These are phyloP conservation scores for Mycalesis mineus DNA, from an alignment of 2,888 invertebrate species.

Conservation along the genomic window DNA sequence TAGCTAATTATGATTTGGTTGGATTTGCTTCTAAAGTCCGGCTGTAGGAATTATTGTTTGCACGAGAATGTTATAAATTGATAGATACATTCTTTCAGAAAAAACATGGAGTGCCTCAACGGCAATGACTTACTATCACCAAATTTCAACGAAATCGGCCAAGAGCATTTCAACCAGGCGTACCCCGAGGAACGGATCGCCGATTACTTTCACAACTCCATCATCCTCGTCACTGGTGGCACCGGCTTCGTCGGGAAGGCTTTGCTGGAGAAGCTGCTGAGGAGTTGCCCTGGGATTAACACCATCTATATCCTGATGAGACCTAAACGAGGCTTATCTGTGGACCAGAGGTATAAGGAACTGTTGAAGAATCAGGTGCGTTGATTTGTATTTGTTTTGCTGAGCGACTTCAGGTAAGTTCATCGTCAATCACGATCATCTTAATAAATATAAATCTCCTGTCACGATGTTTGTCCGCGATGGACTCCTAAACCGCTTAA, in stretches of 20 bases:
- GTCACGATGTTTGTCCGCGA: too few relatives aligned
- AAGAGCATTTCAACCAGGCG: constrained; percentile 27
- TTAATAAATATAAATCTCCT: too few relatives aligned
- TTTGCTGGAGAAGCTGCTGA: constrained; percentile 92
- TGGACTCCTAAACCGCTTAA: too few relatives aligned
- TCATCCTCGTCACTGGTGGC: constrained; percentile 79
- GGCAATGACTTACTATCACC: constrained; percentile 55
- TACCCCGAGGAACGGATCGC: constrained; percentile 51
- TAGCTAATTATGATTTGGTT: too few relatives aligned
- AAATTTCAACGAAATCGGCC: constrained; percentile 44
- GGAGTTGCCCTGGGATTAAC: constrained; percentile 88
- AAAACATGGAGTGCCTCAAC: constrained; percentile 53
- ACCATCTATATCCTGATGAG: constrained; percentile 90
- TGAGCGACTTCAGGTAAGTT: too few relatives aligned
- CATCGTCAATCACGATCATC: too few relatives aligned
- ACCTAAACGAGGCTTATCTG: constrained; percentile 82
- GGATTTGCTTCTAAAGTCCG: too few relatives aligned
- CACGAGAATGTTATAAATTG: too few relatives aligned
- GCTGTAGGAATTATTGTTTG: too few relatives aligned
- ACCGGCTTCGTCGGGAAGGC: constrained; percentile 96
- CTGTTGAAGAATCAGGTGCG: constrained; percentile 83
- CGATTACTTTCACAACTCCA: constrained; percentile 74
- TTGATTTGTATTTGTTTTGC: constrained; percentile 22
- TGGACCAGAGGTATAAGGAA: constrained; percentile 84
- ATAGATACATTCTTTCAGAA: constrained; percentile 34